Evolutionary conservation across 2,888 invertebrate genomes (phyloP), one percentile per base, ranked within the genome.

Genomic region (Aplocera efformata): DNA sequence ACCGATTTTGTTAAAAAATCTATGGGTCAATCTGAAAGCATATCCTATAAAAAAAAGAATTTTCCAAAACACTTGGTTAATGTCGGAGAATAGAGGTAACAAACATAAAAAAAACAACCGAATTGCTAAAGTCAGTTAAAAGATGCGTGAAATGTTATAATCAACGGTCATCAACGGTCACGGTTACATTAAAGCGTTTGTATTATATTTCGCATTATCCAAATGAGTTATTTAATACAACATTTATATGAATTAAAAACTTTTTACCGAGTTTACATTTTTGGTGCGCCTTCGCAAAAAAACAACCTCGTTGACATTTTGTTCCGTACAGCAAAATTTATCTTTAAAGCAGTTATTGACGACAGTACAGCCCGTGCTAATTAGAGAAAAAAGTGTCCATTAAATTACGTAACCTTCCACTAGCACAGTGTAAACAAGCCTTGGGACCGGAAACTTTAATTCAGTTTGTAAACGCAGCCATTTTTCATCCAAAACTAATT

Each of bases 391-490:
- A 29, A 21, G 8, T 7, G 7, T 8, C 24, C 27, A 32, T 22
- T 26, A 9, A 23, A 26, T 36, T 36, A 36, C 11, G 24, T 32
- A 21, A 37, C 42, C 27, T 35, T 35, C 27, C 6, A 38, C 30
- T 33, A 32, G 30, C 27, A 25, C 28, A 37, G 27, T 41, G 44
- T 48, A 36, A 38, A 46, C 46, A 29, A 24, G 24, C 9, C 35
- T 32, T 33, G 41, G 11, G 38, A 28, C 48, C 44, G 50, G 50
- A 53, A 53, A 45, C 47, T 41, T 41, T 45, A 48, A 44, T 40
- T 46, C 40, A 43, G 27, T 9, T 22, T 34, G 21, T 28, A 38
- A 38, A 48, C 43, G 33, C 33, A 36, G 39, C 48, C 10, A 48
- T 48, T 40, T 45, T 26, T 35, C 37, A 32, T 42, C 7, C 30